Evolutionary conservation across 1,140 invertebrate species (phyloP), one percentile per base, ranked within the genome.

Genomic region (Brachionus sp.): DNA sequence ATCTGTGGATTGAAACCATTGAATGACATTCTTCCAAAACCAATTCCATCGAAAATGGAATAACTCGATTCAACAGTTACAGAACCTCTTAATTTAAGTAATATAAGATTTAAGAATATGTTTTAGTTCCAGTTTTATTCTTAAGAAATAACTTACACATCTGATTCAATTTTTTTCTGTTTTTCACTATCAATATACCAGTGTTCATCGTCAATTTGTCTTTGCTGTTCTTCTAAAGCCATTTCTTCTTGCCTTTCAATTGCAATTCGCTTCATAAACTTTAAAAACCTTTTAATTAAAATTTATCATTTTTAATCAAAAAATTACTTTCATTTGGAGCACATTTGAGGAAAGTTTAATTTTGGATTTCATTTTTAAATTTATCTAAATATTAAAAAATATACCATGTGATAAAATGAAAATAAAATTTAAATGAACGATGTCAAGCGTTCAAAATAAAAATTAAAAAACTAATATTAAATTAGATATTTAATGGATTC

Each of bases 1-100:
- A 80, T 35, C 42, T 80, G 77, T 13, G 77, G 50, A 37, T 80
- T 80, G 23, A 80, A 80, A 23, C 77, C 77, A 80, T 80, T 80
- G 25, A 80, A 80, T 39, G 77, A 80, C 77, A 80, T 80, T 57
- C 77, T 10, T 9, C 77, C 77, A 29, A 62, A 80, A 23, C 62
- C 50, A 25, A 80, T 23, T 0, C 62, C 77, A 42, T 80, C 77
- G 42, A 80, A 80, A 57, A 80, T 44, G 0, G 77, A 42, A 37
- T 80, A 80, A 16, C 77, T 80, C 1, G 77, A 53, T 44, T 80
- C 77, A 62, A 62, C 35, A 44, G 46, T 75, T 9, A 75, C 77
- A 44, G 62, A 80, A 62, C 50, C 46, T 35, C 62, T 80, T 53
- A 35, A 57, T 13, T 53, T 78, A 46, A 77, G 46, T 16, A 44